These are phyloP conservation scores for Enteromius fasciolatus DNA, from an alignment of 2,797 vertebrate species.

Conservation along the genomic window DNA sequence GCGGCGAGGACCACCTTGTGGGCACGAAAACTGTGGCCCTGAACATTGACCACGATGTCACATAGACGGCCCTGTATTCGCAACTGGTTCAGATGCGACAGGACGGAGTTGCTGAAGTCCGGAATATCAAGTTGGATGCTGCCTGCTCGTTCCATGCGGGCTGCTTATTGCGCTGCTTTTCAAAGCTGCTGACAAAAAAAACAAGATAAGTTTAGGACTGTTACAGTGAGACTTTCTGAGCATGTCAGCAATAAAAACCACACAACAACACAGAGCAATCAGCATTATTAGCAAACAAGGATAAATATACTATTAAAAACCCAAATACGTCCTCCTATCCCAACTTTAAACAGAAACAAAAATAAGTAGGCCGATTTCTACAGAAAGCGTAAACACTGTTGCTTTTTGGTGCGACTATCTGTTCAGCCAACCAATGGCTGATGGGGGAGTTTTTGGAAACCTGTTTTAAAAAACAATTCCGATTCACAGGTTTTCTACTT, in stretches of 20 bases:
- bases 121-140: constrained; percentile 97
- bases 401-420: not conserved
- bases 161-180: constrained; percentile 42
- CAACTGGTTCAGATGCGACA: constrained; percentile 94
- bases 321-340: not conserved
- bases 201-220: not conserved
- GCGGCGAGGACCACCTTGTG: constrained; percentile 98
- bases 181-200: constrained; percentile 38
- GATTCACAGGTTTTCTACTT: not conserved
- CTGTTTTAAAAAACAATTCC: not conserved
- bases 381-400: not conserved
- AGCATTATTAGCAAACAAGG: not conserved
- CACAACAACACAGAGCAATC: not conserved
- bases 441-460: not conserved
- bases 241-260: not conserved
- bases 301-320: not conserved
- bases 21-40: constrained; percentile 94
- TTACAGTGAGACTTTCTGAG: not conserved
- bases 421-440: not conserved
- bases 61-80: constrained; percentile 96
- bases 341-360: not conserved
- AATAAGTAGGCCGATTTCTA: not conserved
- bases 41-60: constrained; percentile 96
- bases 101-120: constrained; percentile 97
- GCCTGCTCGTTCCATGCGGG: constrained; percentile 90